Percentiles rank a stretch among this genome's conserved stretches.
These are phyloP conservation scores for Petrolisthes manimaculis DNA, from an alignment of 2,888 invertebrate species.

Conservation along the genomic window DNA sequence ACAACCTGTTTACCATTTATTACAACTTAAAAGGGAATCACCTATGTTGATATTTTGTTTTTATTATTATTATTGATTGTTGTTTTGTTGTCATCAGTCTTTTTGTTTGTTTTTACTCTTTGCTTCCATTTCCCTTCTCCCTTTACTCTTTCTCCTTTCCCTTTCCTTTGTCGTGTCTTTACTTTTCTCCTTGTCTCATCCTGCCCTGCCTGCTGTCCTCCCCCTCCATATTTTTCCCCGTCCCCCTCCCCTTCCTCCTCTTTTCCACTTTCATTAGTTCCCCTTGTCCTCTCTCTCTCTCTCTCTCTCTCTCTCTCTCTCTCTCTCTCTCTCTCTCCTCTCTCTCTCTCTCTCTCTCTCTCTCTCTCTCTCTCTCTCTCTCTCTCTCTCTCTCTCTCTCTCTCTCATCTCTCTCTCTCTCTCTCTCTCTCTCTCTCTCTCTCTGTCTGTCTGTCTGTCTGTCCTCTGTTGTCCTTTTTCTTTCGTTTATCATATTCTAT, in stretches of 20 bases:
- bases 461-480: background rate
- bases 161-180: background rate
- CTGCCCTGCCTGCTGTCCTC: background rate
- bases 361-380: background rate
- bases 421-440: background rate
- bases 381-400: background rate
- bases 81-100: background rate
- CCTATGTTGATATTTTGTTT: background rate
- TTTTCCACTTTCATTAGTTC: background rate
- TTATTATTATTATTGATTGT: background rate
- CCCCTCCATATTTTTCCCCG: background rate
- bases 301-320: background rate
- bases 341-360: background rate
- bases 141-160: background rate
- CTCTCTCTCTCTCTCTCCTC: background rate
- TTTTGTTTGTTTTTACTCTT: background rate
- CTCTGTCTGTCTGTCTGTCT: background rate
- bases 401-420: background rate
- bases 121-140: background rate
- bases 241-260: background rate
- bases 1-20: background rate
- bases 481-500: background rate
- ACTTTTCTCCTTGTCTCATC: background rate
- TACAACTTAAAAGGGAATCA: background rate
- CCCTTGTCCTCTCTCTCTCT: background rate